phyloP scores from a whole-genome alignment of 2,113 vertebrate species.

The Cyanoliseus patagonus region DNA sequence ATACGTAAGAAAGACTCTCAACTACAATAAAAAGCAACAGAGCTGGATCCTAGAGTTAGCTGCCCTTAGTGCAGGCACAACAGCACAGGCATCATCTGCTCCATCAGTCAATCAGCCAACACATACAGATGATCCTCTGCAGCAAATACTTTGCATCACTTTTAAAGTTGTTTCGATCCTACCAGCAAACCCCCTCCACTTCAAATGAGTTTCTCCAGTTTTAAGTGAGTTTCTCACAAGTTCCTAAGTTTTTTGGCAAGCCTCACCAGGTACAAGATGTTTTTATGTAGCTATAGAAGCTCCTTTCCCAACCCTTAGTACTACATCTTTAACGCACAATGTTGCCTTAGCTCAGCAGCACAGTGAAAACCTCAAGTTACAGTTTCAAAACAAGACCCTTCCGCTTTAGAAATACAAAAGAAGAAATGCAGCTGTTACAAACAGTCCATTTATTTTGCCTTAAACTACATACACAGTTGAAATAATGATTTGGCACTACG shows the following conservation, averaged over 20 bases:
- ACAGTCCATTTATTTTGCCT: constrained; percentile 84
- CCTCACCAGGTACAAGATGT: background rate
- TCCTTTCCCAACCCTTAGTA: background rate
- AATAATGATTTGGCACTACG: constrained; percentile 87
- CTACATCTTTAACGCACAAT: background rate
- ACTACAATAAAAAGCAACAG: background rate
- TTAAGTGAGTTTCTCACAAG: background rate
- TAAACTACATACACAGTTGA: constrained; percentile 83
- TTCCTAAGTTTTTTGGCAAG: background rate
- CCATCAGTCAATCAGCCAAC: background rate
- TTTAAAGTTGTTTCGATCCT: background rate
- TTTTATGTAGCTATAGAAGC: background rate
- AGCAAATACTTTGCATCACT: background rate
- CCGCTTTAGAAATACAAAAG: constrained; percentile 5
- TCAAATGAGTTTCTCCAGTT: background rate
- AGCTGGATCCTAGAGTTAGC: background rate
- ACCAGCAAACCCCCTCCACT: background rate
- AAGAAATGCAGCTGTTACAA: constrained; percentile 76
- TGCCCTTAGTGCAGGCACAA: background rate
- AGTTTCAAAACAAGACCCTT: background rate
- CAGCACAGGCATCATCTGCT: fast-evolving
- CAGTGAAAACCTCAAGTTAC: background rate
- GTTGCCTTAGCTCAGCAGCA: background rate
- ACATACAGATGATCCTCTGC: background rate
- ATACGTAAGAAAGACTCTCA: background rate